A percentile compares a stretch with the other conserved stretches of the same genome.
These are phyloP conservation scores for Acipenser transmontanus DNA, from an alignment of 2,797 vertebrate species.

Conservation along the genomic window DNA sequence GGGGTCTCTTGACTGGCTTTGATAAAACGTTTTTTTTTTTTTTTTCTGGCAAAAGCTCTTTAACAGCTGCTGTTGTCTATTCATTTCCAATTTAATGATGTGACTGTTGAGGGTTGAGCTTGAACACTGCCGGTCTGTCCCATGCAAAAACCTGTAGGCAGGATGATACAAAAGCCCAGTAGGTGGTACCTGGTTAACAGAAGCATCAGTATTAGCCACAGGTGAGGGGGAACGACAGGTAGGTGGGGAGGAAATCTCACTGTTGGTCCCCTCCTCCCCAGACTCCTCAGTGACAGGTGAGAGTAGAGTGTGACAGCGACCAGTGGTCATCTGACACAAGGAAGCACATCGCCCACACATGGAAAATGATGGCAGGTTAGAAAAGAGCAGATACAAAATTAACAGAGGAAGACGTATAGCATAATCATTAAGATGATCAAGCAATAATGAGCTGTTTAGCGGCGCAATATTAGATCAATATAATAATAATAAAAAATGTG, in stretches of 20 bases:
- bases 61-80: too few relatives aligned
- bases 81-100: too few relatives aligned
- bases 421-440: too few relatives aligned
- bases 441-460: too few relatives aligned
- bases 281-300: slow-evolving; percentile 98
- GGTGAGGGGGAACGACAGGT: slow-evolving; percentile 95
- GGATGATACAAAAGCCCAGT: slow-evolving; percentile 26
- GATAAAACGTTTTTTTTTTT: too few relatives aligned
- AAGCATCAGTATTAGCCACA: slow-evolving; percentile 83
- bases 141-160: slow-evolving; percentile 21
- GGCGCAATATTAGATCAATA: too few relatives aligned
- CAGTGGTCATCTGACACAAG: slow-evolving; percentile 87
- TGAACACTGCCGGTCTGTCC: background rate
- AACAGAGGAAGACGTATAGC: background rate
- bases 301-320: slow-evolving; percentile 97
- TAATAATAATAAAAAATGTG: too few relatives aligned
- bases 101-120: background rate
- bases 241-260: slow-evolving; percentile 94
- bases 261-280: slow-evolving; percentile 98
- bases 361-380: slow-evolving; percentile 43
- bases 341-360: slow-evolving; percentile 18
- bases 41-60: too few relatives aligned
- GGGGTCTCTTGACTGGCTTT: too few relatives aligned
- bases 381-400: slow-evolving; percentile 35
- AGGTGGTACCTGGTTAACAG: slow-evolving; percentile 85